Evolutionary conservation across 2,797 vertebrate genomes (phyloP).

Genomic region (Phalanger gymnotis): DNA sequence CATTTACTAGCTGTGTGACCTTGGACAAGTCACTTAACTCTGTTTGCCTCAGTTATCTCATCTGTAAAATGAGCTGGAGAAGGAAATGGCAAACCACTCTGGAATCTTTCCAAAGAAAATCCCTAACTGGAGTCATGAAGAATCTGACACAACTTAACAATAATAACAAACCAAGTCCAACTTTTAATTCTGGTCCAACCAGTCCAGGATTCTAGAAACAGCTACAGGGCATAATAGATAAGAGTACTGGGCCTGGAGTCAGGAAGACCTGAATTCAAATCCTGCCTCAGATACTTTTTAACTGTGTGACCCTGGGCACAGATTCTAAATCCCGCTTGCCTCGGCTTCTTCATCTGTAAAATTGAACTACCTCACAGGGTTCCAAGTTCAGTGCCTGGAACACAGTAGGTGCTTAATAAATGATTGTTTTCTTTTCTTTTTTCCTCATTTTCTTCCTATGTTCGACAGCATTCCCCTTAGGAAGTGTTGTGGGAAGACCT

Average conservation of each 20-base stretch:
- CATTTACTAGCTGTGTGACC: neutral
- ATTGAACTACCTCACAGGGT: neutral
- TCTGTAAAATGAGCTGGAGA: neutral
- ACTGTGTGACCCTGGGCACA: neutral
- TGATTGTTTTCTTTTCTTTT: neutral
- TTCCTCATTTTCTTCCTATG: neutral
- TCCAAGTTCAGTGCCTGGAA: neutral
- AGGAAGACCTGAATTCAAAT: neutral
- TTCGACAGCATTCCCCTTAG: neutral
- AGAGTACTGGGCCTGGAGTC: neutral
- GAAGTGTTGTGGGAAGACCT: neutral
- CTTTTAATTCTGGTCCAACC: neutral
- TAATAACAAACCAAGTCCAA: neutral
- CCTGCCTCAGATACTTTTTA: neutral
- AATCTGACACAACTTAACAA: neutral
- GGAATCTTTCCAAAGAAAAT: neutral
- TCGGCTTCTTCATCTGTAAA: neutral
- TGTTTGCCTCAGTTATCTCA: neutral
- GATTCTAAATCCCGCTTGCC: neutral
- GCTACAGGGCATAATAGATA: neutral
- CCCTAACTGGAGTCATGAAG: neutral
- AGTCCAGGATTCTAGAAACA: neutral
- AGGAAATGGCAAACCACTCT: neutral
- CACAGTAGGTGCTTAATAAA: neutral
- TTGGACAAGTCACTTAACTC: neutral